phyloP scores from a whole-genome alignment of 2,797 vertebrate species.

The Tolypeutes matacus region DNA sequence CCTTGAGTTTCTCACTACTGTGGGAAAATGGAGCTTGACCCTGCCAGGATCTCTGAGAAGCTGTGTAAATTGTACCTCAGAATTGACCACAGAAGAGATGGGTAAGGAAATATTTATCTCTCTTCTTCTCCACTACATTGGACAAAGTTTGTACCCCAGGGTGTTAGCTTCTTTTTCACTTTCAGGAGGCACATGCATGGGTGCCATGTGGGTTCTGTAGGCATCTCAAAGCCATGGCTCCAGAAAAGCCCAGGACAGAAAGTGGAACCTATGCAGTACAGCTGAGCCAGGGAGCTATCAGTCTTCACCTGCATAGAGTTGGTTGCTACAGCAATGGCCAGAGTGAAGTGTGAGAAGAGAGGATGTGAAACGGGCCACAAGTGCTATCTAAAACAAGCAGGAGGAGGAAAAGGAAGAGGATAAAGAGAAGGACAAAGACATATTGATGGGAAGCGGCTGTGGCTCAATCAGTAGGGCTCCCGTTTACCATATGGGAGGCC shows the following conservation, averaged over 20 bases:
- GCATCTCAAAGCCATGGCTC: background rate
- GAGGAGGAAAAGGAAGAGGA: background rate
- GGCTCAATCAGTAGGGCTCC: no score
- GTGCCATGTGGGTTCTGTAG: background rate
- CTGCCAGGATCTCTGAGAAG: background rate
- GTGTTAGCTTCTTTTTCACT: background rate
- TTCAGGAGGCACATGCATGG: background rate
- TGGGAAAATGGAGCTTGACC: background rate
- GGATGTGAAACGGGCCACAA: background rate
- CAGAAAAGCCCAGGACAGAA: conserved; percentile 6
- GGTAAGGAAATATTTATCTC: background rate
- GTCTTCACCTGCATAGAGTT: conserved; percentile 6
- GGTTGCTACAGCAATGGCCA: background rate
- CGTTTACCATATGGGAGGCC: no score
- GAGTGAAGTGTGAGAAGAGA: conserved; percentile 42
- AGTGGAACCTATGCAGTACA: background rate
- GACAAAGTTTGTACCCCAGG: background rate
- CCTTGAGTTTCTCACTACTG: background rate
- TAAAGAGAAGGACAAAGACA: background rate
- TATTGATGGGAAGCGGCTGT: no score
- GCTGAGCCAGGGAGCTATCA: background rate
- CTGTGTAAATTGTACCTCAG: background rate
- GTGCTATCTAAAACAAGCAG: background rate
- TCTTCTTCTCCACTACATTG: background rate
- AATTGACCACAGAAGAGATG: background rate